Evolutionary conservation across 2,797 vertebrate species (phyloP), one percentile per base, ranked within the genome.

Genomic region (Ciconia nigra): DNA sequence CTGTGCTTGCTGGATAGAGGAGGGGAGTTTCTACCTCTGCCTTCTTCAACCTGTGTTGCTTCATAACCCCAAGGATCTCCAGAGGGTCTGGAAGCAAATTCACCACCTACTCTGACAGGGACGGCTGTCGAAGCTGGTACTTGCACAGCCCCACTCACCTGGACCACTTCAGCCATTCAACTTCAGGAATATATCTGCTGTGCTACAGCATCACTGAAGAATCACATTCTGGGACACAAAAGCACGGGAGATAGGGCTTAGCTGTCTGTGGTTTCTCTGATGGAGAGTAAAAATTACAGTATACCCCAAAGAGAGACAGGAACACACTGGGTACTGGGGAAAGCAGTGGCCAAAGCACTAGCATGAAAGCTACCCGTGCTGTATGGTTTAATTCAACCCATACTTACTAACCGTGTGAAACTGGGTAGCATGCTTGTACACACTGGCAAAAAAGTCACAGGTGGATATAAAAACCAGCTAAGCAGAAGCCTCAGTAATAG

Each of bases 301-400:
- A 41, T 1, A 51, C 5, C 33, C 37, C 0, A 2, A 19, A 59
- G 29, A 31, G 10, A 65, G 52, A 58, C 0, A 5, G n/a, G 29
- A 82, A n/a, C 49, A 49, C 24, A 1, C 11, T 11, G 22, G 31
- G 25, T 33, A 13, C 1, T 11, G 25, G 51, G 17, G 25, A 47
- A 54, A 83, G 16, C 3, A 76, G 39, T 4, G 20, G 70, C 33
- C 51, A 58, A 81, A 89, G 13, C 29, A 37, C 15, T 7, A 2
- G 16, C 4, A 39, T 1, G n/a, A 88, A 58, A 61, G 31, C 18
- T 47, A 42, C 41, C 9, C 0, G 0, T 13, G 47, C 12, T 63
- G 47, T 20, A 33, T 1, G 9, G 14, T 70, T 77, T 82, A 37
- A 54, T 63, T 49, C 44, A 65, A n/a, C 3, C 31, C n/a, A 10